phyloP scores from a whole-genome alignment of 2,888 invertebrate species.

The Oscheius myriophilus region DNA sequence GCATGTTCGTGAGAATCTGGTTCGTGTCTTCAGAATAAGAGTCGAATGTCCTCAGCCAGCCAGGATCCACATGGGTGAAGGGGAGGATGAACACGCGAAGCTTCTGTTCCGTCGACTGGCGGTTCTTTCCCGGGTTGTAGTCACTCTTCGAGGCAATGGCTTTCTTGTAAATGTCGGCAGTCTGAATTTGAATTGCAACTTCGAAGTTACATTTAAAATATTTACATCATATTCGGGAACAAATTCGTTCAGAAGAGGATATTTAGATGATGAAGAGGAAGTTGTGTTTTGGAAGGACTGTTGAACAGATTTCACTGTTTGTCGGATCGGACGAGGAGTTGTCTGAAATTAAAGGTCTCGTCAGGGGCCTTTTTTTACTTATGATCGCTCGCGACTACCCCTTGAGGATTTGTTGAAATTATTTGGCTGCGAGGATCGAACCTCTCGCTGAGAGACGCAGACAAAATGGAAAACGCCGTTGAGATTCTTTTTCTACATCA shows the following conservation, averaged over 20 bases:
- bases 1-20: slow-evolving; percentile 90
- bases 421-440: no score
- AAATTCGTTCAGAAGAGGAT: slow-evolving; percentile 5
- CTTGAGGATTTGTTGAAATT: no score
- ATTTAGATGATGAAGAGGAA: not conserved
- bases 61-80: slow-evolving; percentile 63
- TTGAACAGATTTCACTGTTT: not conserved
- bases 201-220: not conserved
- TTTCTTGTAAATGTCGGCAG: slow-evolving; percentile 43
- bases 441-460: no score
- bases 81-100: slow-evolving; percentile 57
- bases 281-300: not conserved
- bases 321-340: not conserved
- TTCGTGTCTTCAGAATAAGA: slow-evolving; percentile 88
- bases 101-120: slow-evolving; percentile 32
- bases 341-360: no score
- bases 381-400: no score
- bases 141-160: slow-evolving; percentile 24
- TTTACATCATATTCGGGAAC: slow-evolving; percentile 24
- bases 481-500: no score
- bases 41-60: slow-evolving; percentile 92
- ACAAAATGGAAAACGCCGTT: no score
- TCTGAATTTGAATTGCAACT: slow-evolving; percentile 30
- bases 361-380: no score
- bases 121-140: not conserved